These are phyloP conservation scores for Ceriagrion tenellum DNA, from an alignment of 2,888 invertebrate species.

Conservation along the genomic window DNA sequence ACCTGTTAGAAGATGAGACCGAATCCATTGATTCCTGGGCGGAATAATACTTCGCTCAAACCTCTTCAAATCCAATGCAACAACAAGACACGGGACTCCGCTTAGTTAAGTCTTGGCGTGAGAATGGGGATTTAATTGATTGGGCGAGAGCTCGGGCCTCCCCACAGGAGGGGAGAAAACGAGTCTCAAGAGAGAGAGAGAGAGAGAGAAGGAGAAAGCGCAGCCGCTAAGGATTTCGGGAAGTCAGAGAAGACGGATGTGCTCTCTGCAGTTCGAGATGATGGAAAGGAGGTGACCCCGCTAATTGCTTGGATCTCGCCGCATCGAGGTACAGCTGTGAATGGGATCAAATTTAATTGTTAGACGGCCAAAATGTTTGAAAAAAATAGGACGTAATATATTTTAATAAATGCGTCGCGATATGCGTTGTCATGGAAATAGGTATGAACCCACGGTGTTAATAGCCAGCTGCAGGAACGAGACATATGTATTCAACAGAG, in stretches of 20 bases:
- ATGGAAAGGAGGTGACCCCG: not conserved
- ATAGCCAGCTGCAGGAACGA: no score
- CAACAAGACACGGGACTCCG: no score
- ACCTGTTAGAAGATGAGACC: no score
- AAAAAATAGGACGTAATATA: not conserved
- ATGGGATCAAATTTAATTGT: not conserved
- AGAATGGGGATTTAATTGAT: conserved; percentile 9
- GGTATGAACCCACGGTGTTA: no score
- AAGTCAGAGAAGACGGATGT: not conserved
- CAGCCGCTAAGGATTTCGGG: no score
- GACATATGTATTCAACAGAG: no score
- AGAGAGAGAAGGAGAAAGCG: not conserved
- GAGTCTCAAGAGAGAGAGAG: not conserved
- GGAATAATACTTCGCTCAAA: no score
- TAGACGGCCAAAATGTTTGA: not conserved
- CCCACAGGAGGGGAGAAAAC: not conserved
- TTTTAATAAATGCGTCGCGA: no score
- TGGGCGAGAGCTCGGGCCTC: not conserved
- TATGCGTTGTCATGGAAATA: no score
- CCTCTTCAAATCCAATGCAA: no score
- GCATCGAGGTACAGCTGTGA: not conserved
- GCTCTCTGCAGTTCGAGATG: not conserved
- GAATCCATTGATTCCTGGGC: no score
- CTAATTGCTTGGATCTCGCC: not conserved
- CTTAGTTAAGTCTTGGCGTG: not conserved